Evolutionary conservation across 2,888 invertebrate genomes (phyloP), one percentile per base, ranked within the genome.

Genomic region (Agrilus mali): DNA sequence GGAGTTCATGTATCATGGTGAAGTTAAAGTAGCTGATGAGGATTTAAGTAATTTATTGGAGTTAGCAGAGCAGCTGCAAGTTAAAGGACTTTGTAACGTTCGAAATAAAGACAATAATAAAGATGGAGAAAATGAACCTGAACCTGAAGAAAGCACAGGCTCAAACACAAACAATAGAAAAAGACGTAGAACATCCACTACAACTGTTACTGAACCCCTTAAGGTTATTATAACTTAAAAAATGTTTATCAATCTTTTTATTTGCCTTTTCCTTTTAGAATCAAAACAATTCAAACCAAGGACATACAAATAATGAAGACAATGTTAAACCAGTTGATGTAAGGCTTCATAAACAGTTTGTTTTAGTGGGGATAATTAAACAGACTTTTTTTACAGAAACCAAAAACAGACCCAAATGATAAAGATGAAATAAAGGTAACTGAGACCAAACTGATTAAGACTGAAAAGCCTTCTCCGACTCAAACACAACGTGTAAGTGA

Each of bases 1-100:
- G 17, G 66, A 67, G 43, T 72, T 71, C 50, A 69, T 72, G 64
- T 72, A 72, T 53, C 61, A 61, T 47, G 72, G 72, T 14, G 70
- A 72, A 59, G 65, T 71, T n/a, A 68, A 66, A 55, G 68, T 71
- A 8, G 54, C 61, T 5, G 70, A 71, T 50, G 53, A 56, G 13
- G 69, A 71, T 47, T 55, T 72, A 47, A 64, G 66, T 42, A 56
- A 62, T 44, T 57, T 72, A 32, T 51, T 72, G 32, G 58, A 60
- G 4, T 60, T 67, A 27, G 71, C 70, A 2, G 68, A 70, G 55
- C 59, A 60, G 20, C 56, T 71, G 13, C 67, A 69, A 58, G 62
- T 72, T 3, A 71, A 71, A 59, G 72, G 70, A n/a, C 55, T 69
- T 41, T 61, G 63, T 38, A 66, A 64, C 49, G 62, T 68, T 8